These are phyloP conservation scores for Miniopterus natalensis DNA, from an alignment of 2,113 vertebrate species.

Conservation along the genomic window DNA sequence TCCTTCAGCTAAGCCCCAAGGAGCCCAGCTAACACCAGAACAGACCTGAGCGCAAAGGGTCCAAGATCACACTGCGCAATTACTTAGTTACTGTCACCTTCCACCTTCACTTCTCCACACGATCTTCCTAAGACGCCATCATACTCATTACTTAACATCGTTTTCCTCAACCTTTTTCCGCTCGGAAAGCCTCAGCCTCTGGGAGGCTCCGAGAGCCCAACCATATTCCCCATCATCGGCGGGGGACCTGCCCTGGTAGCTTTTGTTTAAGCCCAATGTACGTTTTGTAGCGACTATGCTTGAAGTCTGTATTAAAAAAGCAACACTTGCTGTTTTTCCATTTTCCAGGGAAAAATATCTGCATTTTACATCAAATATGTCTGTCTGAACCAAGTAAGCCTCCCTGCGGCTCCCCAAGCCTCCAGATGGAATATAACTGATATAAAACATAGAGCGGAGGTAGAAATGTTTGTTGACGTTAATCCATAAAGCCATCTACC, in stretches of 20 bases:
- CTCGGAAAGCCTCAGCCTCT: background rate
- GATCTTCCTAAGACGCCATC: background rate
- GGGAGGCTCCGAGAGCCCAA: background rate
- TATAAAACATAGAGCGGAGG: background rate
- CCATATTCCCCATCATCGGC: too few species aligned
- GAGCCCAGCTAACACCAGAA: background rate
- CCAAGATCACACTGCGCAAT: background rate
- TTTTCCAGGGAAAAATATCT: constrained; percentile 31
- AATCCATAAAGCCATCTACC: background rate
- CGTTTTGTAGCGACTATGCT: background rate
- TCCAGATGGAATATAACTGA: background rate
- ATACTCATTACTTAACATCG: background rate
- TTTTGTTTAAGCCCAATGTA: background rate
- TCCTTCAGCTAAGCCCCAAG: background rate
- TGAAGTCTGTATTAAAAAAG: background rate
- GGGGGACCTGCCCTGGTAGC: rapidly evolving
- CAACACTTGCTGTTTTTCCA: background rate
- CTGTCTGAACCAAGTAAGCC: background rate
- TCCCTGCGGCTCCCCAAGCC: background rate
- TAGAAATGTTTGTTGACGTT: background rate
- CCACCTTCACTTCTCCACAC: background rate
- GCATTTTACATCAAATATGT: background rate
- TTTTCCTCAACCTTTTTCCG: background rate
- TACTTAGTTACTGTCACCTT: background rate
- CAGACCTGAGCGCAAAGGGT: background rate